phyloP scores from a whole-genome alignment of 2,888 invertebrate genomes.

The Gastracanthus pulcherrimus region DNA sequence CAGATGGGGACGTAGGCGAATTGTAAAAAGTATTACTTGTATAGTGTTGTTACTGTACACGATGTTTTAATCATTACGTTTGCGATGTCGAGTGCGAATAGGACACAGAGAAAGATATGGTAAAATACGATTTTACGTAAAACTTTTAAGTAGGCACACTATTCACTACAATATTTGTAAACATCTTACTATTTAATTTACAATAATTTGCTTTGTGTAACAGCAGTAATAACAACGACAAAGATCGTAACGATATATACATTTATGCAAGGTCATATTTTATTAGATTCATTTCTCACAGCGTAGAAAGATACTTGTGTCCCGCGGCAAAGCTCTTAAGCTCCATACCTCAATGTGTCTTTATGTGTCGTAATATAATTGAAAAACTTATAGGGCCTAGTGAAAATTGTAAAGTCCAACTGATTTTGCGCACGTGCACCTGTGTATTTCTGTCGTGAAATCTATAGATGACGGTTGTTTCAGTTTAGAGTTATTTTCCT shows the following conservation, averaged over 20 bases:
- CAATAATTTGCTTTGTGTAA: neutral
- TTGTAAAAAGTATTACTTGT: conserved; percentile 46
- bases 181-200: too few species aligned
- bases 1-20: neutral
- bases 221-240: neutral
- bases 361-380: conserved; percentile 27
- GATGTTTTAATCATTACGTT: neutral
- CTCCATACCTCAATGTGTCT: conserved; percentile 31
- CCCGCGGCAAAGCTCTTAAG: neutral
- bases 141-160: too few species aligned
- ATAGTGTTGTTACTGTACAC: conserved; percentile 9
- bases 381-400: neutral
- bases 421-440: too few species aligned
- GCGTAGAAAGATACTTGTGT: neutral
- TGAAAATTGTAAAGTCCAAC: neutral
- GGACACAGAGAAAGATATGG: too few species aligned
- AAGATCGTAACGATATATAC: neutral
- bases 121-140: too few species aligned
- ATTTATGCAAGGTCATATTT: neutral
- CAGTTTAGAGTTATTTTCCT: neutral
- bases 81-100: neutral
- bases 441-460: neutral
- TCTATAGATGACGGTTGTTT: neutral
- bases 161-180: neutral
- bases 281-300: neutral